phyloP scores from a whole-genome alignment of 2,797 vertebrate species.

The Lepilemur ruficaudatus region DNA sequence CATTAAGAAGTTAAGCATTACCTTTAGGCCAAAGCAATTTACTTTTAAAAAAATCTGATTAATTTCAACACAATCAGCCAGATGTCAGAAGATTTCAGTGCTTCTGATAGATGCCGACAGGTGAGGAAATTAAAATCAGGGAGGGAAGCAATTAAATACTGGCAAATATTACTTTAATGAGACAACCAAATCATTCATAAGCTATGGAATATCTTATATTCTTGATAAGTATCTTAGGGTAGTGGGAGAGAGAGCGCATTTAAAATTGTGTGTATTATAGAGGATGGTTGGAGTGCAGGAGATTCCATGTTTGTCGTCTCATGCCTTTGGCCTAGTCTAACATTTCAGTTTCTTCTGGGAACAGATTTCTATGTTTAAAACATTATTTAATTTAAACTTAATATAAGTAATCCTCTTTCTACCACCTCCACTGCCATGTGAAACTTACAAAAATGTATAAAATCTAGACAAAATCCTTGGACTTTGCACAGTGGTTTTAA shows the following conservation, averaged over 20 bases:
- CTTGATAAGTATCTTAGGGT: conserved; percentile 44
- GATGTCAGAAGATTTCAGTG: conserved; percentile 69
- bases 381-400: conserved; percentile 14
- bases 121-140: conserved; percentile 75
- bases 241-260: not conserved
- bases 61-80: conserved; percentile 68
- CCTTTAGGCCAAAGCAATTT: conserved; percentile 74
- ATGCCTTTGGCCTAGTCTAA: not conserved
- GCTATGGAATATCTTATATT: conserved; percentile 51
- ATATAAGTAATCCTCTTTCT: not conserved
- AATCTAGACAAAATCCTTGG: not conserved
- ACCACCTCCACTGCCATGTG: not conserved
- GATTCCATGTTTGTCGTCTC: not conserved
- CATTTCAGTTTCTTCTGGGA: not conserved
- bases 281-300: not conserved
- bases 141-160: conserved; percentile 59
- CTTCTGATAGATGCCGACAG: conserved; percentile 75
- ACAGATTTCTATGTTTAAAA: not conserved
- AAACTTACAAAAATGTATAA: not conserved
- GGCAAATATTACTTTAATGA: conserved; percentile 43
- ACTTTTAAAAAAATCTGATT: conserved; percentile 60
- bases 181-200: conserved; percentile 74
- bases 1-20: conserved; percentile 66
- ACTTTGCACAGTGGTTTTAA: not conserved
- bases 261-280: not conserved